Conservation (phyloP, 2,797 vertebrate genomes). For the Notoglanidium macrostoma region DNA sequence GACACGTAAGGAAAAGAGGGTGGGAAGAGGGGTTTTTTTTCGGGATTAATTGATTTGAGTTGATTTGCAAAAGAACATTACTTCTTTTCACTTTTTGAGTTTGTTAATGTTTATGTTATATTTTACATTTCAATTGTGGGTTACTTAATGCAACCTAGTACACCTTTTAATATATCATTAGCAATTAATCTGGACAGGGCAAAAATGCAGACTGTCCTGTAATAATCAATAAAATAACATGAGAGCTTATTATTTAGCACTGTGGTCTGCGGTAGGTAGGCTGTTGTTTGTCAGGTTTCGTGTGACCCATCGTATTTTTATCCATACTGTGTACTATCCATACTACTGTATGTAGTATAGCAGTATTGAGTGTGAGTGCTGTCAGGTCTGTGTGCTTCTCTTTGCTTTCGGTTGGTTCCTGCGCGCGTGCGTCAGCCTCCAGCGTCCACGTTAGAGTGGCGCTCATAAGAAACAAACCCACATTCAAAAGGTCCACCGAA, state of each 20-base stretch:
- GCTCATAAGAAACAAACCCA: constrained; percentile 67
- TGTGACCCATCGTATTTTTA: not conserved
- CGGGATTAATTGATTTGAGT: not conserved
- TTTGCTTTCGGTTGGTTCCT: constrained; percentile 68
- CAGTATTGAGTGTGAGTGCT: not conserved
- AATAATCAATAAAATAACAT: not conserved
- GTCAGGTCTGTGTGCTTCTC: not conserved
- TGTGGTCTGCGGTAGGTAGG: not conserved
- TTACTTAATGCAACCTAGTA: not conserved
- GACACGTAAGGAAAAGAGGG: not conserved
- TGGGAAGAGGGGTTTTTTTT: not conserved
- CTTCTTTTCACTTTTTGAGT: not conserved
- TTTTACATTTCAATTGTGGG: not conserved
- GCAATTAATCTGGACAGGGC: not conserved
- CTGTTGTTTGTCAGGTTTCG: not conserved
- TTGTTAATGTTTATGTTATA: not conserved
- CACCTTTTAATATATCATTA: not conserved
- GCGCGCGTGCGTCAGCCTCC: constrained; percentile 69
- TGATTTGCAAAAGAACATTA: not conserved
- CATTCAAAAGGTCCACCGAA: constrained; percentile 51
- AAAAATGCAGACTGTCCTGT: not conserved
- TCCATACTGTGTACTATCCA: not conserved
- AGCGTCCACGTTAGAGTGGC: constrained; percentile 64
- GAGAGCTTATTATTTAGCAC: not conserved
- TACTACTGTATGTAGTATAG: not conserved